Base-by-base conservation (phyloP, 2,113 vertebrate genomes). In the Menura novaehollandiae region DNA sequence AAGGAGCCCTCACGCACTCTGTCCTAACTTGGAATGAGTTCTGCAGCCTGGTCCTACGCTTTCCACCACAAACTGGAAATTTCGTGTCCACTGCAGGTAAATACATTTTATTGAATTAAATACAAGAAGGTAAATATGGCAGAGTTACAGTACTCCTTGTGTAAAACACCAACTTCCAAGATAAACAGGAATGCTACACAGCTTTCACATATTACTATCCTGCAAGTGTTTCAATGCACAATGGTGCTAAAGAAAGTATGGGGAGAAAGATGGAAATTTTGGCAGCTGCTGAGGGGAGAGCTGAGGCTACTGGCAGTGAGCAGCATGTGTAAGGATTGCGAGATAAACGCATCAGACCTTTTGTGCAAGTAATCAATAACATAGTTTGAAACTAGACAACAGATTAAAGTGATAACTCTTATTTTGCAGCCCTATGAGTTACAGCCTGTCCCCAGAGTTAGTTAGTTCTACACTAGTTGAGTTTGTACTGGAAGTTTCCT, bases 101-200 rank as follows among this genome's bases (percentile, higher is more conserved):
- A 95, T 64, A 94, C 5, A 6, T 89, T 95, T 87, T 56, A 85
- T 39, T 92, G 79, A 92, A 89, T 91, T 78, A 87, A 92, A 95
- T 49, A 52, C 58, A 85, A 85, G 81, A 94, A 95, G 72, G 91
- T 89, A 95, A 97, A 95, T 89, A 93, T 58, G 87, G 94, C 91
- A 89, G 76, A 78, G 81, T 59, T 78, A 89, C 89, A 95, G 87
- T 1, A 2, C 56, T 93, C 69, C 91, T 27, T 87, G 62, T 82
- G 67, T 55, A 87, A 87, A 84, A 95, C 35, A 28, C 0, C 5
- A 26, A 56, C 88, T 75, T 95, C 94, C 87, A 97, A 95, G 93
- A 76, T 91, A 95, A 95, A 97, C 32, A 96, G 49, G 51, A 96
- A 81, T 32, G 91, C 80, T 91, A 47, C 86, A 67, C 7, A 74